Percentiles rank a stretch among this genome's conserved stretches.
These are phyloP conservation scores for Pseudomugil gertrudae DNA, from an alignment of 2,797 vertebrate species.

Conservation along the genomic window DNA sequence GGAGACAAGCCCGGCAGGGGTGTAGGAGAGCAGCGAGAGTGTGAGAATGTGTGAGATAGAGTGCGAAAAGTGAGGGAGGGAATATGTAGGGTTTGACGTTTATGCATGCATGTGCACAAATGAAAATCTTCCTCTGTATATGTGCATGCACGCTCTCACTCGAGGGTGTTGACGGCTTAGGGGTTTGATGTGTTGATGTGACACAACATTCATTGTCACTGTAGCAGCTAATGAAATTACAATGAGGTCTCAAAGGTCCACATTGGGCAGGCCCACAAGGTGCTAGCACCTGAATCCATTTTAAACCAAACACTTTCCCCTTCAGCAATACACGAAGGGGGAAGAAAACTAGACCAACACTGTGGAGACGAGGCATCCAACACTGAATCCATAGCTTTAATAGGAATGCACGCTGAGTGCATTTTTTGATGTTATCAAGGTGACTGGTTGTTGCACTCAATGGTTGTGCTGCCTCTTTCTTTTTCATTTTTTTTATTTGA, in stretches of 20 bases:
- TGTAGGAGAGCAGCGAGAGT: slow-evolving; percentile 39
- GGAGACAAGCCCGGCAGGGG: slow-evolving; percentile 36
- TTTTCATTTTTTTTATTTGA: slow-evolving; percentile 6
- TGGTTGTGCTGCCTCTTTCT: slow-evolving; percentile 1
- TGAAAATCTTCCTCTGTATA: slow-evolving; percentile 22
- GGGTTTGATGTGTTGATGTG: slow-evolving; percentile 72
- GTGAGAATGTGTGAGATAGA: slow-evolving; percentile 56
- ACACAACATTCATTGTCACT: slow-evolving; percentile 58
- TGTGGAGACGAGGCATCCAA: slow-evolving; percentile 27
- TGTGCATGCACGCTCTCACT: slow-evolving; percentile 20
- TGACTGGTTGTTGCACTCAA: slow-evolving; percentile 22
- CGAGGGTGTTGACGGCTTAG: slow-evolving; percentile 41
- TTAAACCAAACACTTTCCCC: slow-evolving; percentile 57
- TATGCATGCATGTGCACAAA: slow-evolving; percentile 48
- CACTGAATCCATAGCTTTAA: slow-evolving; percentile 28
- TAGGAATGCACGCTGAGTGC: slow-evolving; percentile 43
- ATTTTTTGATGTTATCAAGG: slow-evolving; percentile 36
- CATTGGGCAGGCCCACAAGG: slow-evolving; percentile 59
- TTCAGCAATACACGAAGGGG: slow-evolving; percentile 33
- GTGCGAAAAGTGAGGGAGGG: slow-evolving; percentile 44
- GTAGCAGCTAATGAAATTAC: slow-evolving; percentile 78
- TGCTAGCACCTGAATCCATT: slow-evolving; percentile 60
- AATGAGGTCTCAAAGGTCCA: slow-evolving; percentile 69
- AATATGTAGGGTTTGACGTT: slow-evolving; percentile 43
- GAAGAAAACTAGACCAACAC: slow-evolving; percentile 32